Percentiles rank a stretch among this genome's conserved stretches.
Conservation (phyloP, 2,888 invertebrate genomes). For the Chrysopilus asiliformis region DNA sequence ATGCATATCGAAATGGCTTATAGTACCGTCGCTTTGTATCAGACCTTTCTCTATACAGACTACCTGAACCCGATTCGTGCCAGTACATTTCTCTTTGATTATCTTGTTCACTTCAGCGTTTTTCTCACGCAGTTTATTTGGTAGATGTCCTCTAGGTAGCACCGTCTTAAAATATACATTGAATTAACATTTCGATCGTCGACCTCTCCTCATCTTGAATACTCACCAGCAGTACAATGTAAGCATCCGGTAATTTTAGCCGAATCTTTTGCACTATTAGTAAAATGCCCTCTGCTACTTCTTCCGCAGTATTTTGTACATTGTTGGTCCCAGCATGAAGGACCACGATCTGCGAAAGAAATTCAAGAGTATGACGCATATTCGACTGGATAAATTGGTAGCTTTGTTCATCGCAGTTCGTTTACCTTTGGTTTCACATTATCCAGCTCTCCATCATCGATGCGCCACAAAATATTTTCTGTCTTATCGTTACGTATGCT, state of each 20-base stretch:
- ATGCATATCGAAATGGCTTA: conserved; percentile 83
- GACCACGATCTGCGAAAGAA: conserved; percentile 60
- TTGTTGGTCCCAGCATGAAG: conserved; percentile 84
- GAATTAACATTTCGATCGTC: too few species aligned
- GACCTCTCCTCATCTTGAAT: too few species aligned
- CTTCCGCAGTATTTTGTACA: conserved; percentile 61
- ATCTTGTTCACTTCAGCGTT: conserved; percentile 60
- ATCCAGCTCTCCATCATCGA: conserved; percentile 80
- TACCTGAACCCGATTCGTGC: conserved; percentile 58
- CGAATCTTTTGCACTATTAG: conserved; percentile 61
- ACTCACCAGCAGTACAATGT: conserved; percentile 72
- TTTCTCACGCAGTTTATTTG: conserved; percentile 68
- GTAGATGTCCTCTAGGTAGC: conserved; percentile 74
- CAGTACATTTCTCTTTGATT: conserved; percentile 48
- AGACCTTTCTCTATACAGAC: conserved; percentile 68
- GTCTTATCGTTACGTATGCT: conserved; percentile 80
- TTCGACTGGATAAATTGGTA: too few species aligned
- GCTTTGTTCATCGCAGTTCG: too few species aligned
- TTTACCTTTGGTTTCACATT: conserved; percentile 79
- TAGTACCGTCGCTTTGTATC: conserved; percentile 62
- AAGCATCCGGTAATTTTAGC: conserved; percentile 63
- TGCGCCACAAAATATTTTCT: conserved; percentile 81
- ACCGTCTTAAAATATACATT: conserved; percentile 64
- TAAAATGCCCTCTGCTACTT: conserved; percentile 68
- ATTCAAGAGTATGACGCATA: not conserved